Base-by-base conservation (phyloP, 2,113 vertebrate genomes). In the Hymenochirus boettgeri region DNA sequence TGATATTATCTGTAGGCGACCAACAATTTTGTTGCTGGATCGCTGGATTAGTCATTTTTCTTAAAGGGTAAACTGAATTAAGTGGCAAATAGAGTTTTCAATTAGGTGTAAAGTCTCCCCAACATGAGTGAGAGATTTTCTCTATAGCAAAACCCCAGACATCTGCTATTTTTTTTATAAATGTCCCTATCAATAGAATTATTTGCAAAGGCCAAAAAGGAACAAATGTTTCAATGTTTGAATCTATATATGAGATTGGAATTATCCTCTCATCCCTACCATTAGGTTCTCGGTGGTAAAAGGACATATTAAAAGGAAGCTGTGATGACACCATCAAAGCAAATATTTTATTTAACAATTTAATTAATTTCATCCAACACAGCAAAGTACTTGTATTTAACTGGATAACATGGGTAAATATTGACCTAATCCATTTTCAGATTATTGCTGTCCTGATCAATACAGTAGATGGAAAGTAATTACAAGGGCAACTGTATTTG, bases 351-450 rank as follows among this genome's bases (percentile, higher is more conserved):
- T 60, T 51, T 66, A 26, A 24, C 48, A 23, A 53, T 69, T 69
- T 60, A 69, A 69, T 69, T 69, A 59, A 69, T 60, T 69, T 62
- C n/a, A 6, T 69, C 52, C 47, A 60, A 39, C 23, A 4, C 26
- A 31, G 26, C 37, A 29, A 37, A 60, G 46, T 53, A 60, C 18
- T 24, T 52, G 7, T 65, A 66, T 66, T 59, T n/a, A 33, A 46
- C 31, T 51, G 35, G 48, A 60, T 69, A 69, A 25, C 18, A 18
- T 3, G 19, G 56, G 57, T 53, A 69, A 60, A 69, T 23, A 67
- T 59, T 59, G 51, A 35, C 27, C 47, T 59, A 23, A 52, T 27
- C 35, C 33, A 67, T 23, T 18, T 39, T 52, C 24, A 69, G 23
- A 22, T 53, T 65, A 17, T 64, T 22, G 46, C 46, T 64, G 21